phyloP scores from a whole-genome alignment of 2,113 vertebrate species.

The Seriola quinqueradiata region DNA sequence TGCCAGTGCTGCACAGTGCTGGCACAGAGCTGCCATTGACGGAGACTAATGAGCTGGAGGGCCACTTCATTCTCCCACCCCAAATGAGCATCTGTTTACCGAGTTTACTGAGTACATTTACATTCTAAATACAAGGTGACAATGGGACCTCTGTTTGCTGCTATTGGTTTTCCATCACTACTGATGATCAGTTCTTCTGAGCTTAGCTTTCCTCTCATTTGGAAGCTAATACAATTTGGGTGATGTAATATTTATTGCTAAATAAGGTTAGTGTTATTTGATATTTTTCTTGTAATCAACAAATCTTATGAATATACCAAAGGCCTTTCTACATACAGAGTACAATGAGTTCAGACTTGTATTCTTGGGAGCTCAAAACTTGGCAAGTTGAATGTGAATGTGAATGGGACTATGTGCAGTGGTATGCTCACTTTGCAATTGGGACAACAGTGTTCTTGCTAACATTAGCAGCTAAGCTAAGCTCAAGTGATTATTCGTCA shows the following conservation, averaged over 20 bases:
- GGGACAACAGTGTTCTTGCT: too few relatives aligned
- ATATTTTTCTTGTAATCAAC: not conserved
- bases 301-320: not conserved
- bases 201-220: not conserved
- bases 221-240: not conserved
- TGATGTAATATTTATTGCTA: not conserved
- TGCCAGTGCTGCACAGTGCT: conserved; percentile 64
- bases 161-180: not conserved
- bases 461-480: too few relatives aligned
- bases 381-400: too few relatives aligned
- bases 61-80: conserved; percentile 60
- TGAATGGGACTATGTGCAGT: too few relatives aligned
- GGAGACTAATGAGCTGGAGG: conserved; percentile 73
- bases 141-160: conserved; percentile 46
- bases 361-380: too few relatives aligned
- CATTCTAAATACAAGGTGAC: conserved; percentile 33
- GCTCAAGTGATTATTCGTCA: too few relatives aligned
- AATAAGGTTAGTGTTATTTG: not conserved
- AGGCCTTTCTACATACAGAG: not conserved
- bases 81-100: conserved; percentile 69
- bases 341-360: too few relatives aligned
- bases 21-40: conserved; percentile 83
- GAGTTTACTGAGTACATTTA: conserved; percentile 35
- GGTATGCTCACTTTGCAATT: too few relatives aligned
- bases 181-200: not conserved